Conservation (phyloP, 2,113 vertebrate species). For the Pluvialis apricaria region DNA sequence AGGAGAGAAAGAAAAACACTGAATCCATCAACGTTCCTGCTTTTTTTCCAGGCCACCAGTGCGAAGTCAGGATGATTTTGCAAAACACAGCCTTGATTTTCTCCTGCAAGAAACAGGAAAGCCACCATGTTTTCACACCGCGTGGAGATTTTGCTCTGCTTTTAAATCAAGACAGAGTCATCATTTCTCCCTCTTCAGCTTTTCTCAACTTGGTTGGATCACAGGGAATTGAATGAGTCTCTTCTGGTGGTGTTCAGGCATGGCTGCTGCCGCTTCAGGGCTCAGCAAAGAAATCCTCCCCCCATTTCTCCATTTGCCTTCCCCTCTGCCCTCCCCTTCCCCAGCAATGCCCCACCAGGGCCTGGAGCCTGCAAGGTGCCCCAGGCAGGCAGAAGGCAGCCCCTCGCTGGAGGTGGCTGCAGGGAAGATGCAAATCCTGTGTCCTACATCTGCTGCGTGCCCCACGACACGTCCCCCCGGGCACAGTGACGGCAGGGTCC, state of each 20-base stretch:
- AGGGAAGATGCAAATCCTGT: fast-evolving
- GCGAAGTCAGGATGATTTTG: not conserved
- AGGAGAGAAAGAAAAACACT: not conserved
- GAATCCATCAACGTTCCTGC: not conserved
- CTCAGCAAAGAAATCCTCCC: not conserved
- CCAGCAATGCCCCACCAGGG: not conserved
- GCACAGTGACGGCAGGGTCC: fast-evolving
- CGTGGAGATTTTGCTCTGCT: not conserved
- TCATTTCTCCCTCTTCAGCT: not conserved
- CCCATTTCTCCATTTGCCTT: not conserved
- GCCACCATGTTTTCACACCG: not conserved
- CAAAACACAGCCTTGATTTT: not conserved
- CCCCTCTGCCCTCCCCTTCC: not conserved
- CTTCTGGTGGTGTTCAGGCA: not conserved
- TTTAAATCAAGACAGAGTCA: not conserved
- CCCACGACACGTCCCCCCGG: fast-evolving
- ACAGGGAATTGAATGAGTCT: not conserved
- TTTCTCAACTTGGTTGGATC: not conserved
- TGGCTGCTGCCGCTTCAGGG: fast-evolving
- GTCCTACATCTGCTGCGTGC: fast-evolving
- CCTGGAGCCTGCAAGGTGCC: not conserved
- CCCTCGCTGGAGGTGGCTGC: not conserved
- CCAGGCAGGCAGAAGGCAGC: not conserved
- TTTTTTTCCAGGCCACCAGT: not conserved
- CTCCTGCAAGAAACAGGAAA: not conserved